phyloP scores from a whole-genome alignment of 2,113 vertebrate genomes.

The Thinocorus orbignyianus region DNA sequence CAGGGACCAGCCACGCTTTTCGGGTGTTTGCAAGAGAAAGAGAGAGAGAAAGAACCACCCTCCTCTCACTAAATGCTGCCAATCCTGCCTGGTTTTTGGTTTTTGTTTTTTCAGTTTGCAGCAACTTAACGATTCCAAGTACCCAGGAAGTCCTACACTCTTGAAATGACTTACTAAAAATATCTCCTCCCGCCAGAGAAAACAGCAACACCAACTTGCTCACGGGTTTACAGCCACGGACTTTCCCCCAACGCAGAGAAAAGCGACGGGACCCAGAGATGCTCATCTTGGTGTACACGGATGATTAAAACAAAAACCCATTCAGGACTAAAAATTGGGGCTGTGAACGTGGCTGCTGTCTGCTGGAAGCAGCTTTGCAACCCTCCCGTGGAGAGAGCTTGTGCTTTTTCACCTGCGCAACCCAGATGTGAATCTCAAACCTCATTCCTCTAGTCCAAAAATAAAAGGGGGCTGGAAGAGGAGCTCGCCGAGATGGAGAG shows the following conservation, averaged over 20 bases:
- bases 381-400: neutral
- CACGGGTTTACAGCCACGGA: neutral
- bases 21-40: neutral
- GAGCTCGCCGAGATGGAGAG: rapidly evolving
- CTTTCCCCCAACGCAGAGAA: neutral
- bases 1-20: neutral
- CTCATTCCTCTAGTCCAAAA: neutral
- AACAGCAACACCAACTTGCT: neutral
- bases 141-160: neutral
- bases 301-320: neutral
- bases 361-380: neutral
- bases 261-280: neutral
- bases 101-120: neutral
- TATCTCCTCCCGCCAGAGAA: neutral
- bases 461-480: neutral
- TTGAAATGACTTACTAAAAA: slow-evolving; percentile 19
- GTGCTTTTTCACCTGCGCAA: neutral
- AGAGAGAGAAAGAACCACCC: neutral
- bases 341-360: neutral
- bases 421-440: neutral
- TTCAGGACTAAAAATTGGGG: neutral
- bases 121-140: neutral
- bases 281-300: neutral
- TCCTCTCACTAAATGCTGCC: neutral
- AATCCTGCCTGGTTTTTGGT: too few relatives aligned